Evolutionary conservation across 2,888 invertebrate species (phyloP).

Genomic region (Lycocerus yunnanus): DNA sequence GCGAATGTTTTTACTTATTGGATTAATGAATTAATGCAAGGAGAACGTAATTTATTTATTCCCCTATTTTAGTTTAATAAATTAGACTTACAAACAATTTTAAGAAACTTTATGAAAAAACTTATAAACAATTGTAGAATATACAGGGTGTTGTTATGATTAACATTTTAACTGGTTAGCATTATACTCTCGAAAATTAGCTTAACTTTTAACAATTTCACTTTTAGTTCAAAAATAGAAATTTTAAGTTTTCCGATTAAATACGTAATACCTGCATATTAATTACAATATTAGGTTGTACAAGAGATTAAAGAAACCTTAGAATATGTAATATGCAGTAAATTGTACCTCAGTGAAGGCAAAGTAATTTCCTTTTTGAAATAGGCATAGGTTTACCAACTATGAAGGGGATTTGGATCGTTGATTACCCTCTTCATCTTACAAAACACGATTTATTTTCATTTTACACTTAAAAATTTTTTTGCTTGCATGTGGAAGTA

Average conservation of each 20-base stretch:
- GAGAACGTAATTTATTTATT: not conserved
- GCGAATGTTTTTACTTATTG: not conserved
- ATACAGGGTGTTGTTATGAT: too few species aligned
- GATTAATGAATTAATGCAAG: not conserved
- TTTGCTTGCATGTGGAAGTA: not conserved
- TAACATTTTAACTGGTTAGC: too few species aligned
- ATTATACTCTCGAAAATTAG: not conserved
- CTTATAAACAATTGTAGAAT: too few species aligned
- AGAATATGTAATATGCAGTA: conserved; percentile 53
- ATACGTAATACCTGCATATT: not conserved
- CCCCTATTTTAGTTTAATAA: not conserved
- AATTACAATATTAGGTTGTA: not conserved
- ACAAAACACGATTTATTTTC: conserved; percentile 40
- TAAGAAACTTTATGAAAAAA: too few species aligned
- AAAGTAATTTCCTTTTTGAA: conserved; percentile 54
- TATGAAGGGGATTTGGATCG: conserved; percentile 43
- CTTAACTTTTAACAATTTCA: not conserved
- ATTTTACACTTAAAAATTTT: conserved; percentile 14
- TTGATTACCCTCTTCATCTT: conserved; percentile 49
- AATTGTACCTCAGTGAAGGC: conserved; percentile 51
- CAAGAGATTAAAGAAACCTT: not conserved
- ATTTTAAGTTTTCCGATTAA: not conserved
- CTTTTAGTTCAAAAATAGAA: not conserved
- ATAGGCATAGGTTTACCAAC: conserved; percentile 50
- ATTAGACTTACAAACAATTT: not conserved